These are phyloP conservation scores for Myiothlypis chrysogaster DNA, from an alignment of 2,797 vertebrate genomes.

Conservation along the genomic window DNA sequence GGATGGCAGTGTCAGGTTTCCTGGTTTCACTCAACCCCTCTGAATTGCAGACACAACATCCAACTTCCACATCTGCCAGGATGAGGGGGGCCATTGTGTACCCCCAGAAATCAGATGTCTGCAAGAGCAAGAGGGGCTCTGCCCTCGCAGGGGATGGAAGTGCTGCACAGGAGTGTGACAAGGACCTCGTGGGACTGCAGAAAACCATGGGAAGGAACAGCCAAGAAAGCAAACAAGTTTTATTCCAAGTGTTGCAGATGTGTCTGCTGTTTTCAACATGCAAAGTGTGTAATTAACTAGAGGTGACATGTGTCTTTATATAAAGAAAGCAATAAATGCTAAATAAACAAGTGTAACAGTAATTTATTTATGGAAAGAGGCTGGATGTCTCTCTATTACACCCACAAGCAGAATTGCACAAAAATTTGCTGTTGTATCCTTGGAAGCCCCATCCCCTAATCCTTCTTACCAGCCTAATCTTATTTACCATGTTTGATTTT, in stretches of 20 bases:
- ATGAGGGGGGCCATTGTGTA: conserved; percentile 6
- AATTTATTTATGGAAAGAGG: neutral
- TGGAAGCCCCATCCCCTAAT: neutral
- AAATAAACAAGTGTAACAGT: neutral
- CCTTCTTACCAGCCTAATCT: neutral
- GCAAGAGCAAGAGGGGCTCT: neutral
- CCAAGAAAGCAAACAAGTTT: neutral
- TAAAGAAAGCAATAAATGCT: neutral
- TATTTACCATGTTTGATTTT: neutral
- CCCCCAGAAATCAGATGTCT: neutral
- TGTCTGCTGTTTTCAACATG: neutral
- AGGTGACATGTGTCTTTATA: neutral
- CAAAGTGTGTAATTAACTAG: neutral
- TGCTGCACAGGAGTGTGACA: conserved; percentile 5
- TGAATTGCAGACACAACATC: conserved; percentile 18
- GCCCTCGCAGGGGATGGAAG: conserved; percentile 19
- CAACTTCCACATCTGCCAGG: neutral
- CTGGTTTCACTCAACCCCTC: neutral
- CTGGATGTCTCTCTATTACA: neutral
- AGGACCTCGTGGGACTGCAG: neutral
- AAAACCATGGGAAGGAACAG: neutral
- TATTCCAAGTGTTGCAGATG: neutral
- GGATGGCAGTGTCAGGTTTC: neutral
- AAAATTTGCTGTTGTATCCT: neutral
- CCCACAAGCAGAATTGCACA: neutral